Evolutionary conservation across 2,113 vertebrate species (phyloP).

Genomic region (Sylvia atricapilla): DNA sequence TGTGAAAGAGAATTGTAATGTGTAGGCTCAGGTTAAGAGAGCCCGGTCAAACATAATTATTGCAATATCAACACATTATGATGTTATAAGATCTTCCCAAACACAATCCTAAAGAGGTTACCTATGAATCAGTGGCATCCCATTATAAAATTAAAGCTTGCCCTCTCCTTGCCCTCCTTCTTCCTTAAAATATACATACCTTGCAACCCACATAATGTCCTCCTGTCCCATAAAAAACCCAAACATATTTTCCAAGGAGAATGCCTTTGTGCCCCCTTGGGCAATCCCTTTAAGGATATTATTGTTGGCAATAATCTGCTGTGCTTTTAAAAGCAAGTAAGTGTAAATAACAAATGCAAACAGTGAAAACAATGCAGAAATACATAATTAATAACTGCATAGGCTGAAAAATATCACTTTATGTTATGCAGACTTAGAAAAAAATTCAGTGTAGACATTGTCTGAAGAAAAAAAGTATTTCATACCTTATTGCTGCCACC

Average conservation of each 20-base stretch:
- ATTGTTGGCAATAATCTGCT: background rate
- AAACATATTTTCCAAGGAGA: background rate
- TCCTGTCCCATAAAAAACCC: background rate
- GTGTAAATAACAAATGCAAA: background rate
- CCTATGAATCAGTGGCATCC: background rate
- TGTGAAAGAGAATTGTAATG: background rate
- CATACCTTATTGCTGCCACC: slow-evolving; percentile 4
- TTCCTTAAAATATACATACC: background rate
- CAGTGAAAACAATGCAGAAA: background rate
- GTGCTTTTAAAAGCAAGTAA: background rate
- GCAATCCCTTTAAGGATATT: background rate
- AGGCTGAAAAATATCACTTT: background rate
- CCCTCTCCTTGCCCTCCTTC: background rate
- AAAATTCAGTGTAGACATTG: background rate
- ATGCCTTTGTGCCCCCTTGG: background rate
- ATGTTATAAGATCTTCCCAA: background rate
- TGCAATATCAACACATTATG: background rate
- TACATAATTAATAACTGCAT: background rate
- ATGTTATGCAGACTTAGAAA: background rate
- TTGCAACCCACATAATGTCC: background rate
- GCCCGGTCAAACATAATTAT: background rate
- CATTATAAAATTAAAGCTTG: background rate
- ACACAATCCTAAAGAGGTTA: background rate
- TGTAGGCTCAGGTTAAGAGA: background rate
- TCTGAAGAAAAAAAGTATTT: background rate